Evolutionary conservation across 2,888 invertebrate species (phyloP).

Genomic region (Drosophila testacea): DNA sequence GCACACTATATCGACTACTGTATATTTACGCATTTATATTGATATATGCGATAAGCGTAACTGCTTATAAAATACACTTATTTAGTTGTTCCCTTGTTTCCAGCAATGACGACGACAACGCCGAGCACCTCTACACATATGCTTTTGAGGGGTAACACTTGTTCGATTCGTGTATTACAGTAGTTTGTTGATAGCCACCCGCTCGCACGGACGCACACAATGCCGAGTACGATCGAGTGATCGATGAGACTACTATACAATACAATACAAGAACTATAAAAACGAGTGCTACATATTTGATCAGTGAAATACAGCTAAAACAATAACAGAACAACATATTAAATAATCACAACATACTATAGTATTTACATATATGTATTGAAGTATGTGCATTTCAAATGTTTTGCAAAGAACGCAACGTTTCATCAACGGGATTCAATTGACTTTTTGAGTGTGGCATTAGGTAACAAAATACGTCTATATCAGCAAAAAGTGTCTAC

Average conservation of each 20-base stretch:
- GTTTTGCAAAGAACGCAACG: constrained; percentile 23
- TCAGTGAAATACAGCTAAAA: constrained; percentile 40
- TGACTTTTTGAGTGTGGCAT: constrained; percentile 46
- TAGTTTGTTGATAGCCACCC: constrained; percentile 79
- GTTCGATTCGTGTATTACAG: constrained; percentile 80
- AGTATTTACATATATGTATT: neutral
- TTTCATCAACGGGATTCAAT: constrained; percentile 17
- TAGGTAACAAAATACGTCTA: constrained; percentile 62
- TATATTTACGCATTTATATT: constrained; percentile 81
- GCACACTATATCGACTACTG: constrained; percentile 78
- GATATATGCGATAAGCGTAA: constrained; percentile 81
- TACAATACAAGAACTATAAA: constrained; percentile 17
- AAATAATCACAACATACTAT: constrained; percentile 20
- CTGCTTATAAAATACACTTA: constrained; percentile 80
- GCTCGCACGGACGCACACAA: constrained; percentile 64
- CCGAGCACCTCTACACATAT: constrained; percentile 20
- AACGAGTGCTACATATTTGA: constrained; percentile 28
- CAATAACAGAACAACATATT: constrained; percentile 25
- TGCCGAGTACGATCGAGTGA: constrained; percentile 45
- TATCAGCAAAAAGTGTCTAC: constrained; percentile 43
- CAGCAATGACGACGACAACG: constrained; percentile 21
- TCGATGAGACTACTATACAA: constrained; percentile 50
- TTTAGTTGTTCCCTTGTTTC: constrained; percentile 67
- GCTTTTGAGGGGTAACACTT: constrained; percentile 70
- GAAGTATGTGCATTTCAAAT: neutral